Base-by-base conservation (phyloP, 2,888 invertebrate species). In the Craniophora ligustri region DNA sequence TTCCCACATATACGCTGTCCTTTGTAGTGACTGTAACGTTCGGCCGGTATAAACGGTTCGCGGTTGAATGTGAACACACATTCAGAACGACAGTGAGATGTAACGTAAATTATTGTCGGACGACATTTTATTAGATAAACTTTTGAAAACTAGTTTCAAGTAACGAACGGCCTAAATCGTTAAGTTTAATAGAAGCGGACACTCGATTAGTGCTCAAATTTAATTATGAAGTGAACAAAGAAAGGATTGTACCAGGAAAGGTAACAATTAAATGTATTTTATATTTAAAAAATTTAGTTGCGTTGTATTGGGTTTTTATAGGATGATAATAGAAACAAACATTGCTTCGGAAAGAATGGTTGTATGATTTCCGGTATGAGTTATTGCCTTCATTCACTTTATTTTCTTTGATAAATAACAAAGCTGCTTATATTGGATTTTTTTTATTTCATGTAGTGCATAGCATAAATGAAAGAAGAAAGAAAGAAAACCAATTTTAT, bases 201-300 rank as follows among this genome's bases (percentile, higher is more conserved):
- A 78, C 76, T 86, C 67, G 69, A 79, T 79, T 79, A 82, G 90
- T 90, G 91, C 78, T 76, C 70, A 78, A 80, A 84, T 82, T 83
- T 66, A 84, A 82, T 86, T 81, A 90, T 89, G 88, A 78, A 87
- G 90, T 89, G 91, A 90, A 88, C 89, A 88, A 89, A 87, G 86
- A 85, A 85, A 84, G 88, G 88, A 91, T 88, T 89, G 82, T 82
- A 78, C 69, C 68, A 61, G 75, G 67, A 78, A 87, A 90, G 92
- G 92, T 91, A 90, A 87, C 65, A 48, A 48, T 59, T 42, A 45
- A 51, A 55, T 73, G 55, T 61, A 63, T 66, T 74, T 69, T 58
- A 68, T 28, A 53, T 67, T 62, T 56, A 18, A 21, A n/a, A 36
- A 41, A 18, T 34, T 30, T 53, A n/a, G n/a, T n/a, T n/a, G n/a